Base-by-base conservation (phyloP, 2,797 vertebrate genomes). In the Rhinoraja longicauda region DNA sequence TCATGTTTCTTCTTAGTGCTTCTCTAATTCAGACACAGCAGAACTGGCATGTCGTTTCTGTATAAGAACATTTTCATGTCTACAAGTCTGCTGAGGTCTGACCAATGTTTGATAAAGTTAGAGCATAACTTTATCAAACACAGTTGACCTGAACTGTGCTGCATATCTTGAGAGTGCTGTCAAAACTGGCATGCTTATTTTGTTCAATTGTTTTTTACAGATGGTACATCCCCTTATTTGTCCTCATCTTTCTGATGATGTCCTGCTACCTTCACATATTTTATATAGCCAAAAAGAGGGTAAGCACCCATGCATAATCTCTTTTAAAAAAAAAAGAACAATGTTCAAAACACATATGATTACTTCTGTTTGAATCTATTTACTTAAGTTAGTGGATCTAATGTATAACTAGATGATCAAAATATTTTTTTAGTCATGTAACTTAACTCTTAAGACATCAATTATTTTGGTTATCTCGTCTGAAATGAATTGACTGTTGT, bases 201-300 rank as follows among this genome's bases (percentile, higher is more conserved):
- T 79, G 32, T 72, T 19, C 77, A 39, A 79, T 86, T 93, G 93
- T 93, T 94, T 82, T 93, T 95, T 94, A 93, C 95, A 98, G 97
- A 97, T 95, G 93, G 96, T 95, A 96, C 94, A 95, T 97, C 94
- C 97, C 97, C 82, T 95, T 98, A 94, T 97, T 97, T 95, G 96
- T 95, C 94, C 96, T 98, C 95, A 97, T 98, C 95, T 96, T 97
- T 95, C 95, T 97, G 95, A 98, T 97, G 96, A 97, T 96, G 95
- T 96, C 96, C 95, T 97, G 97, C 95, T 97, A 97, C 72, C 95
- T 95, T 94, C 95, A 96, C 94, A 97, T 98, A 95, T 97, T 97
- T 95, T 98, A 95, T 93, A 96, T 97, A 94, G 96, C 97, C 95
- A 97, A 96, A 93, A 73, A 95, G 93, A 96, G 96, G 95, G 97